These are phyloP conservation scores for Coregonus clupeaformis DNA, from an alignment of 2,113 vertebrate genomes.

Conservation along the genomic window DNA sequence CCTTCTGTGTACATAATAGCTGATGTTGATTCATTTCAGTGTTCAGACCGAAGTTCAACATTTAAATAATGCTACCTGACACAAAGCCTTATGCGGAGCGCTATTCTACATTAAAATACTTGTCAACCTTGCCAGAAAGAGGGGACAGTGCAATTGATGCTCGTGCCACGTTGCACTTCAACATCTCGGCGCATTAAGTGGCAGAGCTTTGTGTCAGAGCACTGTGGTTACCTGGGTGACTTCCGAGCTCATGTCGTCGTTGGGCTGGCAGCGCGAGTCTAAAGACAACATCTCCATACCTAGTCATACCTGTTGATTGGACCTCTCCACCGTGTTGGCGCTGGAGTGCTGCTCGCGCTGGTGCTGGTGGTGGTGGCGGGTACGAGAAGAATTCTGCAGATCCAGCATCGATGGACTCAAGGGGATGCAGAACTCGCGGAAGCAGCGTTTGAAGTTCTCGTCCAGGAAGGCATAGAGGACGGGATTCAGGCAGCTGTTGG, in stretches of 20 bases:
- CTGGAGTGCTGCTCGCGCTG: constrained; percentile 86
- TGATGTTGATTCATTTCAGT: not conserved
- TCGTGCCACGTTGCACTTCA: not conserved
- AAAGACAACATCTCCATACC: constrained; percentile 86
- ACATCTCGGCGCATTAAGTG: not conserved
- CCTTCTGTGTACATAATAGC: not conserved
- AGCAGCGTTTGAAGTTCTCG: constrained; percentile 99
- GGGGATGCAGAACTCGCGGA: constrained; percentile 96
- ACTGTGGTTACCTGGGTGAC: constrained; percentile 76
- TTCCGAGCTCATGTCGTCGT: constrained; percentile 82
- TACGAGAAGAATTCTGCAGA: constrained; percentile 88
- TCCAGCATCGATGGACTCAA: constrained; percentile 82
- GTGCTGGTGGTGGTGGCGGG: constrained; percentile 74
- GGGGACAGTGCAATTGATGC: not conserved
- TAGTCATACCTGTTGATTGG: constrained; percentile 98
- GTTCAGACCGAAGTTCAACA: not conserved
- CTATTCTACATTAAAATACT: not conserved
- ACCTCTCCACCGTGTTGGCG: constrained; percentile 87
- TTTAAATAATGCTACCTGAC: not conserved
- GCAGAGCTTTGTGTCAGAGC: constrained; percentile 55
- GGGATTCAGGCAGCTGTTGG: constrained; percentile 95
- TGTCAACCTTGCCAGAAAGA: not conserved
- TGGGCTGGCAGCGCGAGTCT: constrained; percentile 69
- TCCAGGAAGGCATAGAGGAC: constrained; percentile 98
- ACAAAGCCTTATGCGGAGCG: not conserved